Evolutionary conservation across 1,140 invertebrate species (phyloP).

Genomic region (Caenorhabditis inopinata): DNA sequence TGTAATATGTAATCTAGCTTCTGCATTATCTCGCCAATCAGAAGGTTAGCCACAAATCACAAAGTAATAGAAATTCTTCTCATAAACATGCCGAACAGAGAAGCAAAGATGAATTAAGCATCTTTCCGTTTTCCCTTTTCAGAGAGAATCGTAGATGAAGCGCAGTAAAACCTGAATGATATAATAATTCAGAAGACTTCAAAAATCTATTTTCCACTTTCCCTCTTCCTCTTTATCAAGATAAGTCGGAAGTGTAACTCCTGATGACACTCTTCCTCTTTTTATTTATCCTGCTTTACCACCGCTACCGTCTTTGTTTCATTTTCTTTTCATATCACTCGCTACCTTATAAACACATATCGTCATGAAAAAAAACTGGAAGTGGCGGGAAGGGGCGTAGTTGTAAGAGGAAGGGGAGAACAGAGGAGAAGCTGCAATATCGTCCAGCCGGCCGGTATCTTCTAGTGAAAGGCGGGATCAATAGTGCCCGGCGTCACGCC

Average conservation of each 20-base stretch:
- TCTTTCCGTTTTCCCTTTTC: background rate
- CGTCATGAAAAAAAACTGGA: constrained; percentile 16
- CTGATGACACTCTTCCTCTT: no score
- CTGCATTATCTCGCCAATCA: background rate
- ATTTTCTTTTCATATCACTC: no score
- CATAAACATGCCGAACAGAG: background rate
- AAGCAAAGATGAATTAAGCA: background rate
- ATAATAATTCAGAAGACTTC: background rate
- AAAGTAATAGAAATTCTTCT: background rate
- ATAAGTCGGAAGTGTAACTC: no score
- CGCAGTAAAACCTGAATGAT: background rate
- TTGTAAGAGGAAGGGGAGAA: background rate
- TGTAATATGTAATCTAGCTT: no score
- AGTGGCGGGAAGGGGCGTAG: background rate
- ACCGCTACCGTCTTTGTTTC: no score
- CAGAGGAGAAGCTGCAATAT: background rate
- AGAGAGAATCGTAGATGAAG: background rate
- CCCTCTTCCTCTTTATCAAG: no score
- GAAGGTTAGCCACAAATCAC: background rate
- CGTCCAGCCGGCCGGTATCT: background rate
- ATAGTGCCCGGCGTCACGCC: background rate
- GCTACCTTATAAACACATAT: no score
- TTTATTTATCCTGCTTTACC: no score
- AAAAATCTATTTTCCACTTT: no score
- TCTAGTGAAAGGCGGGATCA: constrained; percentile 9